Percentiles rank a stretch among this genome's conserved stretches.
These are phyloP conservation scores for Bombus fervidus DNA, from an alignment of 1,140 invertebrate genomes.

Conservation along the genomic window DNA sequence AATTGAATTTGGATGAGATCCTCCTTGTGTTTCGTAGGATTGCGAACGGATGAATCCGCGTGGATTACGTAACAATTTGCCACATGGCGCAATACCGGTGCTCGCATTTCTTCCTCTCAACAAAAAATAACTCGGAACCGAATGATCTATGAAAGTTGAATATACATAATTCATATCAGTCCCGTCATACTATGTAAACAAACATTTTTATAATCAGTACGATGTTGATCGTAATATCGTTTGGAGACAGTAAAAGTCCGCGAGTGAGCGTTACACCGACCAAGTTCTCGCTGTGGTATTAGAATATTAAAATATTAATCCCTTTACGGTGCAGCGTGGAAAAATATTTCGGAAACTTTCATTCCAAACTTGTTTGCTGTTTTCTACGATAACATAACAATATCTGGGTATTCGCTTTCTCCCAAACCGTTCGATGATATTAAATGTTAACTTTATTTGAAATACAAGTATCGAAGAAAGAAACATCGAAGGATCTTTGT, in stretches of 20 bases:
- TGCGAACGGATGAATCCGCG: not conserved
- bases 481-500: not conserved
- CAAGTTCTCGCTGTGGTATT: not conserved
- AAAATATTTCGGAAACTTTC: not conserved
- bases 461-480: not conserved
- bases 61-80: constrained; percentile 23
- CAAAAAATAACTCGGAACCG: too few species aligned
- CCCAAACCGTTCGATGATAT: too few species aligned
- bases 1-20: not conserved
- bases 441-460: not conserved
- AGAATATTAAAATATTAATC: constrained; percentile 4
- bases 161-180: not conserved
- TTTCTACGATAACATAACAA: too few species aligned
- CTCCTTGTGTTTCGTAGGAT: not conserved
- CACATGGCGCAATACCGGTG: constrained; percentile 5
- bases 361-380: too few species aligned
- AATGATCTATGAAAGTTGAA: not conserved
- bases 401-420: too few species aligned
- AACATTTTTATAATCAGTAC: not conserved
- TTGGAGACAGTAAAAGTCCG: not conserved
- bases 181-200: not conserved
- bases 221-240: not conserved
- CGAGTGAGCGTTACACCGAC: not conserved
- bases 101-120: not conserved
- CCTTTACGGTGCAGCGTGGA: not conserved